Conservation (phyloP, 1,140 invertebrate species). For the Phenacoccus solenopsis region DNA sequence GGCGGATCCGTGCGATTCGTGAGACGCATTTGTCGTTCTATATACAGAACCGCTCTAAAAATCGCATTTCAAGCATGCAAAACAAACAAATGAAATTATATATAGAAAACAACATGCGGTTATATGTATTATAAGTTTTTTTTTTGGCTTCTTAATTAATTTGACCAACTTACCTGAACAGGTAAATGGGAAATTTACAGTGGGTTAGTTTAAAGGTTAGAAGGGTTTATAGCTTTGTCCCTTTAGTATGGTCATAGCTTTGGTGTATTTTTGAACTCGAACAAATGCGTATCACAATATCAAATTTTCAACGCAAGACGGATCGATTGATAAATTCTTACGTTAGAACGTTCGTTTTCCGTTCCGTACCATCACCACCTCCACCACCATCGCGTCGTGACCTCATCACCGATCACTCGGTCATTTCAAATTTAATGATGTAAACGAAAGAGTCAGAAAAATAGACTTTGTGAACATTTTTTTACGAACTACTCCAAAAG, state of each 20-base stretch:
- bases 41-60: conserved; percentile 5
- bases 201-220: background rate
- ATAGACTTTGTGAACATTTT: too few relatives aligned
- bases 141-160: too few relatives aligned
- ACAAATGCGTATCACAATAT: background rate
- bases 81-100: conserved; percentile 17
- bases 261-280: background rate
- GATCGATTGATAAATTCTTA: too few relatives aligned
- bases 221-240: background rate
- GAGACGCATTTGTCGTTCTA: background rate
- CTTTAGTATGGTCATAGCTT: background rate
- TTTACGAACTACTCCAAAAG: too few relatives aligned
- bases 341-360: too few relatives aligned
- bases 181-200: background rate
- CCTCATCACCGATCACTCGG: too few relatives aligned
- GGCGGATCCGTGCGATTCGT: background rate
- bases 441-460: too few relatives aligned
- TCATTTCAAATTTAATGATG: too few relatives aligned
- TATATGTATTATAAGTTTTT: too few relatives aligned
- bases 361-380: background rate
- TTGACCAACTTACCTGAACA: background rate
- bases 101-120: background rate
- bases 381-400: too few relatives aligned
- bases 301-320: background rate
- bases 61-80: conserved; percentile 15